Percentiles rank a stretch among this genome's conserved stretches.
Evolutionary conservation across 1,140 invertebrate genomes (phyloP).

Genomic region (Apis dorsata): DNA sequence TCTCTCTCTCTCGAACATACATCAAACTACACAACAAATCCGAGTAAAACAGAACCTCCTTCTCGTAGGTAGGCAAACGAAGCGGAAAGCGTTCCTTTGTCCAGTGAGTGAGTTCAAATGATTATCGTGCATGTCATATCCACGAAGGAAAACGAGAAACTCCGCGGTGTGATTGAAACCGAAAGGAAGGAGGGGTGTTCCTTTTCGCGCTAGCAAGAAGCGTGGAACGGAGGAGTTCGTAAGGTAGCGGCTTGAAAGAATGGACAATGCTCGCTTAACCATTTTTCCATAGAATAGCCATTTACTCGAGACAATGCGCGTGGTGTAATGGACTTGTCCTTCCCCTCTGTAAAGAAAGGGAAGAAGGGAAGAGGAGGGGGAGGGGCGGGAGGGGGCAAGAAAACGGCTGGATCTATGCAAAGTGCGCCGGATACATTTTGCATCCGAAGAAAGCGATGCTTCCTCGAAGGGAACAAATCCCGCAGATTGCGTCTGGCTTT

Average conservation of each 20-base stretch:
- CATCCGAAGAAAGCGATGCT: background rate
- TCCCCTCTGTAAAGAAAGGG: background rate
- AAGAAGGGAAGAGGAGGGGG: background rate
- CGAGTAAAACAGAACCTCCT: background rate
- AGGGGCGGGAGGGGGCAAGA: background rate
- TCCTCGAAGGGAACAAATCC: background rate
- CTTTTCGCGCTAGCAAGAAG: background rate
- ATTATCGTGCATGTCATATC: background rate
- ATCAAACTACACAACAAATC: background rate
- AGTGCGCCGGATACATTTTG: background rate
- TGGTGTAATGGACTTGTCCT: constrained; percentile 32
- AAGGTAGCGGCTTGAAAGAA: background rate
- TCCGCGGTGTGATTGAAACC: background rate
- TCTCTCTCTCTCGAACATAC: background rate
- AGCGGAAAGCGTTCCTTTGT: background rate
- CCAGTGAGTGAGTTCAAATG: background rate
- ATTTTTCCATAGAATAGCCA: background rate
- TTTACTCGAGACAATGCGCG: constrained; percentile 39
- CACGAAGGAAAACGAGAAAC: background rate
- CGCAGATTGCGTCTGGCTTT: background rate
- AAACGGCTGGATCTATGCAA: background rate
- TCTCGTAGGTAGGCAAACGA: background rate
- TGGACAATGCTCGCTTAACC: background rate
- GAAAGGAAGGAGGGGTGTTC: background rate
- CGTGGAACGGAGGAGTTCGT: background rate